A percentile compares a stretch with the other conserved stretches of the same genome.
phyloP scores from a whole-genome alignment of 2,888 invertebrate genomes.

The Anthrax anthrax region DNA sequence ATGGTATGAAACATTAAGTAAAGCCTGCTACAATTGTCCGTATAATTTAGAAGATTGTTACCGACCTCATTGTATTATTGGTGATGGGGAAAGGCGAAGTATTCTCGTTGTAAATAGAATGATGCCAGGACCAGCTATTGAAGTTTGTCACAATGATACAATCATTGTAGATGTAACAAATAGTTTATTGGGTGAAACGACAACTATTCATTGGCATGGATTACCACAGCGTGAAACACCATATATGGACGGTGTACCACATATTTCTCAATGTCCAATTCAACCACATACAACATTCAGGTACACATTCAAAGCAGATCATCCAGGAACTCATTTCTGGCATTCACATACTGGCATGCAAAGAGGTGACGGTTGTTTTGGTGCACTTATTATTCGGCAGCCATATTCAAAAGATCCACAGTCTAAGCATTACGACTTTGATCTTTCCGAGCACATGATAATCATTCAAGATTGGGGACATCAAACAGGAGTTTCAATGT shows the following conservation, averaged over 20 bases:
- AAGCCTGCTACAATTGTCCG: conserved; percentile 78
- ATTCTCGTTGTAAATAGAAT: conserved; percentile 69
- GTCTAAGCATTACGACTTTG: conserved; percentile 57
- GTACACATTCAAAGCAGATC: conserved; percentile 57
- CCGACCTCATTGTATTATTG: conserved; percentile 66
- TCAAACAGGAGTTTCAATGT: conserved; percentile 53
- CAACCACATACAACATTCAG: conserved; percentile 58
- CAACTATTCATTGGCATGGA: conserved; percentile 87
- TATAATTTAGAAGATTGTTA: conserved; percentile 57
- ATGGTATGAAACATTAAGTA: conserved; percentile 74
- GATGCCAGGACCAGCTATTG: conserved; percentile 75
- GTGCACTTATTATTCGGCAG: conserved; percentile 58
- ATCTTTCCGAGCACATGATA: conserved; percentile 58
- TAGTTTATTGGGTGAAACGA: conserved; percentile 60
- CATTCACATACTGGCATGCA: conserved; percentile 72
- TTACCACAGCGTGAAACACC: conserved; percentile 63
- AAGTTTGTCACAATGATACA: conserved; percentile 77
- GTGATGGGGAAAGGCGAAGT: conserved; percentile 63
- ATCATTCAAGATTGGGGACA: conserved; percentile 73
- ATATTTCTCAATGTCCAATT: conserved; percentile 74
- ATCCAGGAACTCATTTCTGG: conserved; percentile 77
- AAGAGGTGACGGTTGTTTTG: conserved; percentile 72
- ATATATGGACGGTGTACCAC: conserved; percentile 82
- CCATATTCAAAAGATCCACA: conserved; percentile 51
- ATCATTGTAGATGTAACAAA: conserved; percentile 74